Base-by-base conservation (phyloP, 92 coral and sea anemone genomes). In the Plumapathes pennacea region DNA sequence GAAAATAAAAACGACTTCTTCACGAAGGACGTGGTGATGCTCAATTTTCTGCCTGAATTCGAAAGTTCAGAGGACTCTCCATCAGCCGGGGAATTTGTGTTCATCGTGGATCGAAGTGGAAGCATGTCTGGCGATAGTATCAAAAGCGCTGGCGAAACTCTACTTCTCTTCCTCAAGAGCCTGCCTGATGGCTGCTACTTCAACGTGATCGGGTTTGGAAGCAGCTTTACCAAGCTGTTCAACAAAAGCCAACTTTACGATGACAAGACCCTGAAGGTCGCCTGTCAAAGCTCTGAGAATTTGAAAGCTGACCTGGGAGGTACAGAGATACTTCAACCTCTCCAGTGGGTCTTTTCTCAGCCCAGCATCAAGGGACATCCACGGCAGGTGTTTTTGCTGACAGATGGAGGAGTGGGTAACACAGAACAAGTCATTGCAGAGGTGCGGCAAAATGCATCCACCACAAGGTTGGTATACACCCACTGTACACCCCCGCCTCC, bases 191-290 rank as follows among this genome's bases (percentile, higher is more conserved):
- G 79, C n/a, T 91, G 97, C 27, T 80, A 69, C 57, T 87, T 91
- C 67, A 91, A 91, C 57, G 75, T 91, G 10, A 57, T 91, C 55
- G 96, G 96, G 17, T 91, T 91, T 75, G 97, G 97, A 17, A 91
- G 96, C 55, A 30, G 77, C 2, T 87, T 63, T 73, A 42, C 57
- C 57, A 68, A 64, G 45, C 70, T 91, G 23, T 91, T 91, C 50
- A 45, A 55, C 0, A 67, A 63, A 44, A 83, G 97, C 32, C 37
- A 78, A 20, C 54, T 46, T 3, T 91, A 91, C 78, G 57, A 69
- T 71, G 96, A 91, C 39, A 26, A 54, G 11, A 79, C 80, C 29
- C 29, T 91, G 64, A 76, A 83, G 61, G 38, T 20, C 43, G 97
- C 97, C 31, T 71, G 83, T 62, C 39, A 29, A 0, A 72, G 71